These are phyloP conservation scores for Acanthurus tractus DNA, from an alignment of 2,797 vertebrate genomes.

Conservation along the genomic window DNA sequence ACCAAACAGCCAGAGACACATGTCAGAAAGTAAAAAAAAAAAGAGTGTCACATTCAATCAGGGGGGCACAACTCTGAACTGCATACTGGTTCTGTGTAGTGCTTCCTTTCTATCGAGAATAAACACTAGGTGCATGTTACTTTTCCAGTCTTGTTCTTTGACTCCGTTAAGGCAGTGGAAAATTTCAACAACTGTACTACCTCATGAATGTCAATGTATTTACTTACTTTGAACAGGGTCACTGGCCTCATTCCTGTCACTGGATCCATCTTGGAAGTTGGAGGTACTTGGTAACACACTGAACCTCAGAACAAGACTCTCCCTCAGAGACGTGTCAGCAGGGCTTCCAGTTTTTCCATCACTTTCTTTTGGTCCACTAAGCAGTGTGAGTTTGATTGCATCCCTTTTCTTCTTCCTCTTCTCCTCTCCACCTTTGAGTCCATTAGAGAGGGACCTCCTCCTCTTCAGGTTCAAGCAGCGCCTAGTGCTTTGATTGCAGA, in stretches of 20 bases:
- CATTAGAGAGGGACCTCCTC: neutral
- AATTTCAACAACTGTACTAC: no score
- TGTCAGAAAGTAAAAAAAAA: no score
- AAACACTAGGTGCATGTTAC: no score
- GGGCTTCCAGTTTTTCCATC: conserved; percentile 6
- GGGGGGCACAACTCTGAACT: no score
- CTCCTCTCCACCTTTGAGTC: neutral
- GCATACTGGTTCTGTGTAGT: no score
- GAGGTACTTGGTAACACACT: conserved; percentile 76
- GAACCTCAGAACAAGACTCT: conserved; percentile 62
- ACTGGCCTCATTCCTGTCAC: neutral
- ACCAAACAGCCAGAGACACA: no score
- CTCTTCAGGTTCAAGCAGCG: neutral
- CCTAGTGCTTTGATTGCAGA: neutral
- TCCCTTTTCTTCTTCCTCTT: neutral
- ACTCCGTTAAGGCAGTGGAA: no score
- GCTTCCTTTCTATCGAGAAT: no score
- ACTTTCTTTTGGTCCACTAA: neutral
- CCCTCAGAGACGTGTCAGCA: neutral
- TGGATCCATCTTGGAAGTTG: conserved; percentile 54
- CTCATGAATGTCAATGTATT: neutral
- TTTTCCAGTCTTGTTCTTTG: no score
- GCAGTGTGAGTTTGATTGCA: neutral
- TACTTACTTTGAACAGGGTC: conserved; percentile 52
- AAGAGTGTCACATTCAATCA: no score